phyloP scores from a whole-genome alignment of 2,797 vertebrate genomes.

The Fundulus diaphanus region DNA sequence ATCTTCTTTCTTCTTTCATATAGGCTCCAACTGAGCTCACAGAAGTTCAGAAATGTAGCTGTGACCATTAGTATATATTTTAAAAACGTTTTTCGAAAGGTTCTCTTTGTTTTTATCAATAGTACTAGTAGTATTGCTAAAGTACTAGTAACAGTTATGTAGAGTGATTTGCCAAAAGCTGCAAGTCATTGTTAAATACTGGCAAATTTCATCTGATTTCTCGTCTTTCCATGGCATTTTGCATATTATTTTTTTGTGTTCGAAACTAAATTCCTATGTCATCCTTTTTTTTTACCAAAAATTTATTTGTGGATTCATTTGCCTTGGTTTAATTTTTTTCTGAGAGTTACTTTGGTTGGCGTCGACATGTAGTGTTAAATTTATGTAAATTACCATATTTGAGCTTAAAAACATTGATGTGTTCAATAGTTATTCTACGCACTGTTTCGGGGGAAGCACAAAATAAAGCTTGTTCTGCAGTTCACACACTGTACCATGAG shows the following conservation, averaged over 20 bases:
- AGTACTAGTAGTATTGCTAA: no score
- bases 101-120: neutral
- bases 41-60: no score
- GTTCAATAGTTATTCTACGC: neutral
- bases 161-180: neutral
- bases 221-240: neutral
- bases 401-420: neutral
- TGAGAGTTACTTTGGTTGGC: neutral
- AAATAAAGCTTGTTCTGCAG: slow-evolving; percentile 32
- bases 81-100: no score
- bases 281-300: neutral
- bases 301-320: neutral
- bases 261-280: neutral
- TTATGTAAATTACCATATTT: no score
- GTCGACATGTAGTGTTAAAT: neutral
- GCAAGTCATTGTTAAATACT: neutral
- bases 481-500: slow-evolving; percentile 42
- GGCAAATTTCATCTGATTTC: neutral
- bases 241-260: neutral
- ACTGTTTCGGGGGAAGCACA: neutral
- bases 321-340: neutral
- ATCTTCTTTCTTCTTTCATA: no score
- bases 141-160: no score
- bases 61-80: no score
- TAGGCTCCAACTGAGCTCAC: no score